Evolutionary conservation across 2,113 vertebrate genomes (phyloP).

Genomic region (Stegastes partitus): DNA sequence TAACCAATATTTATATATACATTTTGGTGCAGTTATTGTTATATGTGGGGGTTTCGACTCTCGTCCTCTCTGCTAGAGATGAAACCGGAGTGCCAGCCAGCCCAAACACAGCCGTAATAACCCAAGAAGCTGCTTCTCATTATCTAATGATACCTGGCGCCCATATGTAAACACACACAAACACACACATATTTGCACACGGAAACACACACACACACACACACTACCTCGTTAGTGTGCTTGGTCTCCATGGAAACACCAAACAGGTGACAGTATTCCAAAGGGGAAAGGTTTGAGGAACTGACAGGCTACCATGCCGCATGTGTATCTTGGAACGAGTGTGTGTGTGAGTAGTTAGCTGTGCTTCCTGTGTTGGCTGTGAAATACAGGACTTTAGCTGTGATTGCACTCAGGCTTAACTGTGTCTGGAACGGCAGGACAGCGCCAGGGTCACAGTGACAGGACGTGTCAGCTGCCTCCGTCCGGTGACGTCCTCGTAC

Average conservation of each 20-base stretch:
- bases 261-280: conserved; percentile 74
- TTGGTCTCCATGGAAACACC: conserved; percentile 85
- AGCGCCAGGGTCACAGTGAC: conserved; percentile 68
- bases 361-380: conserved; percentile 64
- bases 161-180: conserved; percentile 29
- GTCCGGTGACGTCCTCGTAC: conserved; percentile 28
- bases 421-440: conserved; percentile 60
- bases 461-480: conserved; percentile 66
- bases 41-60: neutral
- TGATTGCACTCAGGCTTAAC: conserved; percentile 53
- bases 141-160: conserved; percentile 46
- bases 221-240: conserved; percentile 72
- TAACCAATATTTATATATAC: neutral
- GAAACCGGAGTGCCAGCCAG: conserved; percentile 10
- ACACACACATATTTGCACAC: conserved; percentile 23
- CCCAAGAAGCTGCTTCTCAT: conserved; percentile 45
- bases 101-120: conserved; percentile 25
- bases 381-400: conserved; percentile 59
- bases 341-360: neutral
- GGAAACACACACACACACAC: conserved; percentile 44
- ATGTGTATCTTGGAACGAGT: conserved; percentile 36
- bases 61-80: neutral
- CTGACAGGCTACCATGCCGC: conserved; percentile 56
- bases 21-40: neutral
- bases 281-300: conserved; percentile 69